Percentiles rank a stretch among this genome's conserved stretches.
These are phyloP conservation scores for Sebastes nivosus DNA, from an alignment of 2,797 vertebrate genomes.

Conservation along the genomic window DNA sequence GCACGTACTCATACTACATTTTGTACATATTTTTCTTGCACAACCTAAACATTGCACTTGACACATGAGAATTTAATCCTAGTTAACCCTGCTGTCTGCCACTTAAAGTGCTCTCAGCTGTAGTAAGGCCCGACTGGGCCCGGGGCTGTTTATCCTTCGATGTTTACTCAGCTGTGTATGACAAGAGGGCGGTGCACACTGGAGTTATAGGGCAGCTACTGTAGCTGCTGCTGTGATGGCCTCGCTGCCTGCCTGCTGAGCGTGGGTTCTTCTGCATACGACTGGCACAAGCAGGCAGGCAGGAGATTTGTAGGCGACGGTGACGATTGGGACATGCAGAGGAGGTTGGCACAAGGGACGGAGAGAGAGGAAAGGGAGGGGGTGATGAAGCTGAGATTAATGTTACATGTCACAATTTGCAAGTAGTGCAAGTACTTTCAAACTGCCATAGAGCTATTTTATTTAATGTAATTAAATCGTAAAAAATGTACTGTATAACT, in stretches of 20 bases:
- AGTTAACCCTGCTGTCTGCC: conserved; percentile 52
- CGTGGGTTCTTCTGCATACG: conserved; percentile 34
- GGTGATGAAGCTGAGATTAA: conserved; percentile 23
- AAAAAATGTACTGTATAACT: conserved; percentile 7
- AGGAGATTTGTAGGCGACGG: conserved; percentile 58
- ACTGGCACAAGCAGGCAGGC: conserved; percentile 31
- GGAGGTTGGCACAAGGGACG: conserved; percentile 12
- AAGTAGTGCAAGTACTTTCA: conserved; percentile 21
- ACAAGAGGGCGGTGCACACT: conserved; percentile 19
- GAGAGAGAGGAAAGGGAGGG: not conserved
- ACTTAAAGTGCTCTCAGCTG: conserved; percentile 33
- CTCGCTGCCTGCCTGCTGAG: conserved; percentile 17
- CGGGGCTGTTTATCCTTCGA: conserved; percentile 56
- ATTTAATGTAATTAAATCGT: conserved; percentile 17
- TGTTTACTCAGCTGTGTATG: conserved; percentile 66
- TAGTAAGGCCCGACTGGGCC: conserved; percentile 37
- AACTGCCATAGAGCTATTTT: conserved; percentile 10
- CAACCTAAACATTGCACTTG: not conserved
- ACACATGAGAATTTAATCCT: conserved; percentile 38
- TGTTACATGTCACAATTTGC: conserved; percentile 16
- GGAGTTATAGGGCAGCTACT: conserved; percentile 14
- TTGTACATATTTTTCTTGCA: not conserved
- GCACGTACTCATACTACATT: not conserved
- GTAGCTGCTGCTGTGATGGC: conserved; percentile 24
- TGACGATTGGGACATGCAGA: conserved; percentile 44